phyloP scores from a whole-genome alignment of 2,888 invertebrate species.

The Tachina grossa region DNA sequence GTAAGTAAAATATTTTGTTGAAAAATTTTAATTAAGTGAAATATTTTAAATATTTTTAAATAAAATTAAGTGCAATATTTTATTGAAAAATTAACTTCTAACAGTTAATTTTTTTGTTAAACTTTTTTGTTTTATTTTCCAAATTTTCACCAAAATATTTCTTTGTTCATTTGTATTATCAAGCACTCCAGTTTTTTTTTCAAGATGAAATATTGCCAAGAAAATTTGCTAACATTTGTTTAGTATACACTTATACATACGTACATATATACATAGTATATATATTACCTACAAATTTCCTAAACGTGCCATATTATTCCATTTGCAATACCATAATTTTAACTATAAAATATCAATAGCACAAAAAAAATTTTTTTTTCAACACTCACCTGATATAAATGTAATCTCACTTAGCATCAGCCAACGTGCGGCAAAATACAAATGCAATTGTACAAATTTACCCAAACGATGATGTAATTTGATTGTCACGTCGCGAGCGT shows the following conservation, averaged over 20 bases:
- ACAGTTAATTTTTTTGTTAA: too few relatives aligned
- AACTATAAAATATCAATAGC: slow-evolving; percentile 18
- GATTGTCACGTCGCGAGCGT: slow-evolving; percentile 91
- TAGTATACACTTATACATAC: background rate
- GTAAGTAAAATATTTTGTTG: too few relatives aligned
- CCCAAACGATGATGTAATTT: slow-evolving; percentile 90
- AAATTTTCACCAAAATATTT: too few relatives aligned
- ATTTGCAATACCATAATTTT: slow-evolving; percentile 60
- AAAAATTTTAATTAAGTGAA: too few relatives aligned
- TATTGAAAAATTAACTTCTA: too few relatives aligned
- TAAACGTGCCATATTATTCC: background rate
- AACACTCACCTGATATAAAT: slow-evolving; percentile 88
- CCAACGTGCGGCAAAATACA: slow-evolving; percentile 92
- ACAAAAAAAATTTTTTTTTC: background rate
- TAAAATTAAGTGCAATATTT: too few relatives aligned
- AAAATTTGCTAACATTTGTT: background rate
- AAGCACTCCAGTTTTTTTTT: background rate
- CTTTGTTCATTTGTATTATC: background rate
- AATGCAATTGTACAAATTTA: slow-evolving; percentile 88
- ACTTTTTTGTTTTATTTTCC: too few relatives aligned
- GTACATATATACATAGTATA: background rate
- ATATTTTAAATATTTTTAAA: too few relatives aligned
- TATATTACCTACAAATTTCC: background rate
- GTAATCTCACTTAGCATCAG: slow-evolving; percentile 93
- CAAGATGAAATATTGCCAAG: background rate